phyloP scores from a whole-genome alignment of 2,888 invertebrate genomes.

The Ormyrus nitidulus region DNA sequence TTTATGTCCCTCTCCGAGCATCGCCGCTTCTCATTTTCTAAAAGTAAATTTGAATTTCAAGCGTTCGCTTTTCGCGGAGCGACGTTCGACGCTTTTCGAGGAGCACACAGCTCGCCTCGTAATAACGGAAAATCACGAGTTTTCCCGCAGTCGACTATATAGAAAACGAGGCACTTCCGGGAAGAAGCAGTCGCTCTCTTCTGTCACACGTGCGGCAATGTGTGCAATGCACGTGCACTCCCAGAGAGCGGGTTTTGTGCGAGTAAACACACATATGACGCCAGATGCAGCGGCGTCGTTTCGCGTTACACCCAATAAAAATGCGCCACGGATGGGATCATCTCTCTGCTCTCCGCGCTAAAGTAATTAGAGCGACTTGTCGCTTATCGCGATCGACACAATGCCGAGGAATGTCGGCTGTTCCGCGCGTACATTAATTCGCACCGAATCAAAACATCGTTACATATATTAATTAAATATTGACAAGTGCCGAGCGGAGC shows the following conservation, averaged over 20 bases:
- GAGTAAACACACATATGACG: conserved; percentile 12
- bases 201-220: conserved; percentile 21
- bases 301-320: conserved; percentile 41
- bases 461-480: too few species aligned
- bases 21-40: too few species aligned
- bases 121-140: background rate
- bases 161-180: background rate
- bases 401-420: background rate
- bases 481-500: too few species aligned
- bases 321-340: background rate
- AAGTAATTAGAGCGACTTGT: conserved; percentile 7
- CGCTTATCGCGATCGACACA: background rate
- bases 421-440: too few species aligned
- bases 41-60: too few species aligned
- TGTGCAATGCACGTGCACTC: background rate
- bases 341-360: background rate
- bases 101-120: background rate
- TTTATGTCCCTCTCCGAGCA: too few species aligned
- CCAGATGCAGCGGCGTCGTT: conserved; percentile 14
- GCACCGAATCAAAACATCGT: too few species aligned
- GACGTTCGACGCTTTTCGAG: background rate
- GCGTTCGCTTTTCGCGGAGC: too few species aligned
- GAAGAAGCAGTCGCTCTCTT: conserved; percentile 4
- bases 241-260: background rate
- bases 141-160: background rate